Evolutionary conservation across 1,140 invertebrate species (phyloP).

Genomic region (Neelides sp.): DNA sequence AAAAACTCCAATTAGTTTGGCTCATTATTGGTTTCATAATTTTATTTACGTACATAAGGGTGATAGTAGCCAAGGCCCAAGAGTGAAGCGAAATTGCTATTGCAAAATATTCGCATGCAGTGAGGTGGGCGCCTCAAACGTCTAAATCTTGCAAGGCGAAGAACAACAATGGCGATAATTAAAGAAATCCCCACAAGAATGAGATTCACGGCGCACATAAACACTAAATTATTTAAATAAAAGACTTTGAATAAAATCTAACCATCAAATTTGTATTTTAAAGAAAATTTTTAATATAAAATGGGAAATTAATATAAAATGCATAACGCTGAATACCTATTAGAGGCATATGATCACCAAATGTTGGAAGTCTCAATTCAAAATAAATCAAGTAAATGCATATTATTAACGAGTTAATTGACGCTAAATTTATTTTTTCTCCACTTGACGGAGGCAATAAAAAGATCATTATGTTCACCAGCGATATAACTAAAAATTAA

Average conservation of each 20-base stretch:
- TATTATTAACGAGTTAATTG: conserved; percentile 44
- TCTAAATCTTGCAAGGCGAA: conserved; percentile 42
- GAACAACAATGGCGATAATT: conserved; percentile 48
- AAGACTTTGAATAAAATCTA: conserved; percentile 1
- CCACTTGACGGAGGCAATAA: conserved; percentile 52
- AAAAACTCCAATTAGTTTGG: no score
- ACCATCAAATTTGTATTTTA: neutral
- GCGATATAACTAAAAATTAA: conserved; percentile 43
- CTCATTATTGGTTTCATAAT: no score
- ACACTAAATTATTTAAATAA: conserved; percentile 38
- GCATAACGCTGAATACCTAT: no score
- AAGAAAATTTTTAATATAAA: neutral
- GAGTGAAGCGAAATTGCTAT: conserved; percentile 41
- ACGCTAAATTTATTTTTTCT: conserved; percentile 50
- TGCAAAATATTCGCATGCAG: conserved; percentile 42
- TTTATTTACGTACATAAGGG: conserved; percentile 25
- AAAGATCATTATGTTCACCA: conserved; percentile 48
- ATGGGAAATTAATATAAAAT: neutral
- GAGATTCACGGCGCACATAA: conserved; percentile 44
- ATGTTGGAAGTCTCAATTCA: conserved; percentile 45
- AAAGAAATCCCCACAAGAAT: conserved; percentile 47
- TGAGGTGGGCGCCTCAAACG: conserved; percentile 43
- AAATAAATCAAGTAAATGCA: conserved; percentile 51
- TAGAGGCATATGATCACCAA: conserved; percentile 48
- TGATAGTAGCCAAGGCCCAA: conserved; percentile 34